These are phyloP conservation scores for Pseudomyrmex gracilis DNA, from an alignment of 1,140 invertebrate species.

Conservation along the genomic window DNA sequence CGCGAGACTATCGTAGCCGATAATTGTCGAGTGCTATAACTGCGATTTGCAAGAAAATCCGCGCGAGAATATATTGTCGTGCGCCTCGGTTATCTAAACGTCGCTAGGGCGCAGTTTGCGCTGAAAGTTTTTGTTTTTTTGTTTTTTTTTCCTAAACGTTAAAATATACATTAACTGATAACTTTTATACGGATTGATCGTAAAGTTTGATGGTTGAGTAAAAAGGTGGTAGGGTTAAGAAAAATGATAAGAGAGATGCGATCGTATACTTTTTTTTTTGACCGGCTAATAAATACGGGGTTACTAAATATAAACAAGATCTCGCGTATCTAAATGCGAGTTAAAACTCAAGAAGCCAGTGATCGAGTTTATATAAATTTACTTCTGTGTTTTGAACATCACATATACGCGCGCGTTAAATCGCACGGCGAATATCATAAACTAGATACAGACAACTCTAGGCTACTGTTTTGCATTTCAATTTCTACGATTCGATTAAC, in stretches of 20 bases:
- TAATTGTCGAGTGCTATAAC: slow-evolving; percentile 45
- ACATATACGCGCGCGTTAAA: neutral
- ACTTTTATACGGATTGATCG: neutral
- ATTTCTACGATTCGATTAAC: slow-evolving; percentile 21
- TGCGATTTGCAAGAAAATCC: slow-evolving; percentile 12
- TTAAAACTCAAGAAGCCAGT: neutral
- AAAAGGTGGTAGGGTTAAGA: neutral
- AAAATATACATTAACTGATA: slow-evolving; percentile 16
- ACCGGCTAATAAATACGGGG: slow-evolving; percentile 3
- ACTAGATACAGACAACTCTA: neutral
- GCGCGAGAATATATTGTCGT: slow-evolving; percentile 22
- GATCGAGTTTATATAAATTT: slow-evolving; percentile 1
- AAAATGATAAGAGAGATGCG: neutral
- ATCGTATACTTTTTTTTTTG: neutral
- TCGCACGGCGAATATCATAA: slow-evolving; percentile 3
- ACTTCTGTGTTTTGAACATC: neutral
- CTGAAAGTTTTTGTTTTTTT: neutral
- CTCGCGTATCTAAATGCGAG: slow-evolving; percentile 23
- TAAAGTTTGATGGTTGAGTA: slow-evolving; percentile 6
- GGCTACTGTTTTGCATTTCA: neutral
- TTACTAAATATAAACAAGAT: too few relatives aligned
- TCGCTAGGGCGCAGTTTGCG: neutral
- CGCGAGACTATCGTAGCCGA: slow-evolving; percentile 38
- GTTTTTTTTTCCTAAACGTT: neutral
- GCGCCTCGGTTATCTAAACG: slow-evolving; percentile 14